Percentiles rank a stretch among this genome's conserved stretches.
These are phyloP conservation scores for Gymnodraco acuticeps DNA, from an alignment of 2,797 vertebrate species.

Conservation along the genomic window DNA sequence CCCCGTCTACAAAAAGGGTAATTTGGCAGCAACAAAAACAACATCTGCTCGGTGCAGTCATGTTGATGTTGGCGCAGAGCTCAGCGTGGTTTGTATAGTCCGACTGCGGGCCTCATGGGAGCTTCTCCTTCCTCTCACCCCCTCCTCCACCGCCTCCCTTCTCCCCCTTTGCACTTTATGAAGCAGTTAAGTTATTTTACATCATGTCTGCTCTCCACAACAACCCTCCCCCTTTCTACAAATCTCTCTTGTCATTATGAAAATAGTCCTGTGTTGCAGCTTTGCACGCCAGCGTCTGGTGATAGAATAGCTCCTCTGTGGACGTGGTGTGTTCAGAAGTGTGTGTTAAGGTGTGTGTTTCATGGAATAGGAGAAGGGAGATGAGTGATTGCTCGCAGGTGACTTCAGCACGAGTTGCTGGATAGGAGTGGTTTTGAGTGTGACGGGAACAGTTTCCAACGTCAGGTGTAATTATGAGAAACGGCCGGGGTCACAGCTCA, in stretches of 20 bases:
- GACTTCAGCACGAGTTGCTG: slow-evolving; percentile 50
- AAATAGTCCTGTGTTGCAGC: slow-evolving; percentile 70
- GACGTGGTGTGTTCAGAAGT: slow-evolving; percentile 28
- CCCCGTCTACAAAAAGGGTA: slow-evolving; percentile 60
- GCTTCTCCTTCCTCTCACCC: slow-evolving; percentile 61
- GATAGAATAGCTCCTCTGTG: slow-evolving; percentile 73
- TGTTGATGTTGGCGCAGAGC: slow-evolving; percentile 77
- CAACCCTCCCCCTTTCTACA: slow-evolving; percentile 51
- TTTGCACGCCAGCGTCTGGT: slow-evolving; percentile 69
- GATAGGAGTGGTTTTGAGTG: slow-evolving; percentile 45
- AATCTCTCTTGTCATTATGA: slow-evolving; percentile 78
- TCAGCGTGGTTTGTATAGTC: slow-evolving; percentile 64
- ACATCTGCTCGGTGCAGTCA: slow-evolving; percentile 55
- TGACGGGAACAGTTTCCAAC: slow-evolving; percentile 58
- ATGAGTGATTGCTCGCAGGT: slow-evolving; percentile 77
- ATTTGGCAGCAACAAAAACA: slow-evolving; percentile 68
- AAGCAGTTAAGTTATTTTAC: slow-evolving; percentile 82
- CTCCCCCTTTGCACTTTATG: slow-evolving; percentile 64
- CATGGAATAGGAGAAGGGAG: slow-evolving; percentile 52
- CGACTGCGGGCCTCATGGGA: slow-evolving; percentile 68
- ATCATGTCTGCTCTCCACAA: slow-evolving; percentile 78
- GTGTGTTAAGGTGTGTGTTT: slow-evolving; percentile 47
- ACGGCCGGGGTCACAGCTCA: slow-evolving; percentile 40
- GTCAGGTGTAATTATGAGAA: slow-evolving; percentile 62
- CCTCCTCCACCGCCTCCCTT: slow-evolving; percentile 5